Percentiles rank a stretch among this genome's conserved stretches.
These are phyloP conservation scores for Mohoua ochrocephala DNA, from an alignment of 2,113 vertebrate species.

Conservation along the genomic window DNA sequence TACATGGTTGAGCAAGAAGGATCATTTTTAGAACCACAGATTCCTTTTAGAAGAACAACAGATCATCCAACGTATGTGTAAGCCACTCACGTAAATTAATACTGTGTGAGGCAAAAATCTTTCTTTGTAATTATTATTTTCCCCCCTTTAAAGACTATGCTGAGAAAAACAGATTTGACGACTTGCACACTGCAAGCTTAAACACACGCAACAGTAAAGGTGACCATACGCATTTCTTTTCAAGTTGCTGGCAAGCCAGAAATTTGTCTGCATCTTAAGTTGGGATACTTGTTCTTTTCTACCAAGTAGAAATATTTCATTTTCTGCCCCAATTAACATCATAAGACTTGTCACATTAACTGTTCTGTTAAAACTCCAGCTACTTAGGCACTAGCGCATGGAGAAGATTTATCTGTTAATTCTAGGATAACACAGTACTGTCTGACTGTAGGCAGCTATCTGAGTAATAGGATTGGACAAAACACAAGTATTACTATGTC, in stretches of 20 bases:
- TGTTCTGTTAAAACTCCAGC: constrained; percentile 37
- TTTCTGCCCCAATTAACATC: constrained; percentile 66
- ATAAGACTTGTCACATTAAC: constrained; percentile 49
- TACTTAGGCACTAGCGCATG: constrained; percentile 35
- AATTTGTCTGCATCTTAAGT: not conserved
- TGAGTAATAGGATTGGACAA: constrained; percentile 56
- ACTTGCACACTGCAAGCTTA: not conserved
- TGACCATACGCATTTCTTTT: not conserved
- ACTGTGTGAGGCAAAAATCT: not conserved
- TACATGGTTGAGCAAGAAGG: not conserved
- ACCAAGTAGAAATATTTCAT: constrained; percentile 54
- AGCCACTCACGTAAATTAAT: not conserved
- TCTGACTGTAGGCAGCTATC: constrained; percentile 12
- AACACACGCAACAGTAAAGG: not conserved
- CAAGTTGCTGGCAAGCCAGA: not conserved
- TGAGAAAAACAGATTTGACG: not conserved
- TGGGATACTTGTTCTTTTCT: constrained; percentile 44
- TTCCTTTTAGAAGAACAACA: not conserved
- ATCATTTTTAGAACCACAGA: not conserved
- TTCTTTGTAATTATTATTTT: not conserved
- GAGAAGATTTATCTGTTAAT: constrained; percentile 63
- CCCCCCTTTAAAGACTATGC: not conserved
- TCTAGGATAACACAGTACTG: constrained; percentile 28
- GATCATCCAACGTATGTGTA: not conserved
- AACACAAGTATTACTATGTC: not conserved